Evolutionary conservation across 2,797 vertebrate genomes (phyloP).

Genomic region (Philypnodon macrostomus): DNA sequence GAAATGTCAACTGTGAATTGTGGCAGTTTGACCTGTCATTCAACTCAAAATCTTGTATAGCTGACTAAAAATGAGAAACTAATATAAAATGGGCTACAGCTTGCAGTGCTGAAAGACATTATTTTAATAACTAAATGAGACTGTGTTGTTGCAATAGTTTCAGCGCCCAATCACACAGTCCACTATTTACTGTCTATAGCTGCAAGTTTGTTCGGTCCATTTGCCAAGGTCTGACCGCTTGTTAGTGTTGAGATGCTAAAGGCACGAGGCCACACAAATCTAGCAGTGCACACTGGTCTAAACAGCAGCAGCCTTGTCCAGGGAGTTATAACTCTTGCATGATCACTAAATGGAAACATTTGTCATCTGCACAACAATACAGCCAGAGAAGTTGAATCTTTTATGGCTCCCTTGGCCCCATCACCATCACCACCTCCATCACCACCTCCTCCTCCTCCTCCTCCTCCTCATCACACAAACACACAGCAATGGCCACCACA

Average conservation of each 20-base stretch:
- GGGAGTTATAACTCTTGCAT: constrained; percentile 70
- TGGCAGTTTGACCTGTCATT: constrained; percentile 8
- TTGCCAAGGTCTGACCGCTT: constrained; percentile 20
- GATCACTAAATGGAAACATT: constrained; percentile 71
- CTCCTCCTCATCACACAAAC: constrained; percentile 19
- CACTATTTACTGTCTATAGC: not conserved
- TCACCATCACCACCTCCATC: constrained; percentile 4
- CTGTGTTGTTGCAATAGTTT: not conserved
- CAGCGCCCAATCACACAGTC: not conserved
- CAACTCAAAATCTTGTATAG: not conserved
- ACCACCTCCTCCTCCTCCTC: constrained; percentile 16
- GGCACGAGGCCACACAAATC: constrained; percentile 32
- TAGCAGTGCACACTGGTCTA: constrained; percentile 18
- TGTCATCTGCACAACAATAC: constrained; percentile 66
- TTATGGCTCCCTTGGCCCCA: constrained; percentile 46
- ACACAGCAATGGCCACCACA: constrained; percentile 40
- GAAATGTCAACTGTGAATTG: not conserved
- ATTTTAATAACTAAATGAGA: not conserved
- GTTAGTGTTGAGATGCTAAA: constrained; percentile 17
- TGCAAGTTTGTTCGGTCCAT: constrained; percentile 2
- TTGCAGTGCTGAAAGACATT: not conserved
- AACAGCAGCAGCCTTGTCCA: constrained; percentile 37
- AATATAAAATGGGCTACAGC: not conserved
- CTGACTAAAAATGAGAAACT: not conserved
- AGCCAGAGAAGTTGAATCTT: constrained; percentile 61